Evolutionary conservation across 2,797 vertebrate genomes (phyloP).

Genomic region (Eurystomus glaucurus): DNA sequence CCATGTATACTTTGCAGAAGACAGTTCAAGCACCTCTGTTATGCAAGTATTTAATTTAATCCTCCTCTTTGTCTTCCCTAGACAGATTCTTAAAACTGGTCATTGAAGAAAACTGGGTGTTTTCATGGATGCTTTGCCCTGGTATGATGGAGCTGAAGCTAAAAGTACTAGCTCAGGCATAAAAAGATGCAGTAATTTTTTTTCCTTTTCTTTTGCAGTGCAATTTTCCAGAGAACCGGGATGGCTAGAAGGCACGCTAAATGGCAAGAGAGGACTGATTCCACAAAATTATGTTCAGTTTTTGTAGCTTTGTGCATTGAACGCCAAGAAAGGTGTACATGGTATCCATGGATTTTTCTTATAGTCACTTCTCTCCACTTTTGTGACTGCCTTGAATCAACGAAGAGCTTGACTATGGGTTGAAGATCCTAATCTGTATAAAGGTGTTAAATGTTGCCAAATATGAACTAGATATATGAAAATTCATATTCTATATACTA

Average conservation of each 20-base stretch:
- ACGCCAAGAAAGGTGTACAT: conserved; percentile 84
- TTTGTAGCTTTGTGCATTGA: conserved; percentile 83
- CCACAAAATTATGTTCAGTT: conserved; percentile 98
- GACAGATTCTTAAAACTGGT: neutral
- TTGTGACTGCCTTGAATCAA: conserved; percentile 66
- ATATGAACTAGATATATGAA: neutral
- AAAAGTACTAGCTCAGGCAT: neutral
- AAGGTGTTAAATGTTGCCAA: conserved; percentile 59
- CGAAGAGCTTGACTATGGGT: conserved; percentile 56
- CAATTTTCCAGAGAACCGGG: conserved; percentile 95
- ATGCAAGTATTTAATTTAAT: neutral
- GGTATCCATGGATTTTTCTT: conserved; percentile 90
- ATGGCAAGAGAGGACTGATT: conserved; percentile 96
- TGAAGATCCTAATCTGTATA: conserved; percentile 48
- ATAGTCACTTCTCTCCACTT: conserved; percentile 47
- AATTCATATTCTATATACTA: no score
- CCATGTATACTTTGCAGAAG: neutral
- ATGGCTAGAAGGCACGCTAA: conserved; percentile 97
- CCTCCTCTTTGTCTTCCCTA: neutral
- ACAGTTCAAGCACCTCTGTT: neutral
- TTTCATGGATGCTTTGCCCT: neutral
- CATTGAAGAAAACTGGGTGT: neutral
- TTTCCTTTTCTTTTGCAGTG: conserved; percentile 85
- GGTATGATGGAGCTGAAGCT: neutral
- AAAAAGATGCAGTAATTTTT: neutral